Conservation (phyloP, 2,113 vertebrate genomes). For the Mellivora capensis region DNA sequence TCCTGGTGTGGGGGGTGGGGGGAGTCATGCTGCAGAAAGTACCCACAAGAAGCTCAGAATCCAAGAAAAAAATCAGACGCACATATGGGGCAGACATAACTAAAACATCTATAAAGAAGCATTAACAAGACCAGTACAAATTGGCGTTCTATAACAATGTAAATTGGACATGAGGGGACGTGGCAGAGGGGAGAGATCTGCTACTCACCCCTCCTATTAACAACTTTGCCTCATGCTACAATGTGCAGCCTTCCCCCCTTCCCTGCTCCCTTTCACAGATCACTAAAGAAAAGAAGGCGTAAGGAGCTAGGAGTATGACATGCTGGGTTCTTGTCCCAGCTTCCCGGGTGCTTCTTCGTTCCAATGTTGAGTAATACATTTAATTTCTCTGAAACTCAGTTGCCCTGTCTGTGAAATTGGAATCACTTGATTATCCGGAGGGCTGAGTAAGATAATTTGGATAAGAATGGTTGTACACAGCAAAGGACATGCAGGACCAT, state of each 20-base stretch:
- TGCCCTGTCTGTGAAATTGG: not conserved
- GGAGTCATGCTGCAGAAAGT: not conserved
- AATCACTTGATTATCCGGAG: not conserved
- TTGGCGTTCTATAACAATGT: not conserved
- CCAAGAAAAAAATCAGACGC: not conserved
- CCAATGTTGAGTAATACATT: not conserved
- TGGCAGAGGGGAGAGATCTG: not conserved
- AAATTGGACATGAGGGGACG: not conserved
- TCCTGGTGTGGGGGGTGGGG: not conserved
- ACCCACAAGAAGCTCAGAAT: not conserved
- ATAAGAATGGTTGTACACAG: not conserved
- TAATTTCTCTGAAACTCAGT: not conserved
- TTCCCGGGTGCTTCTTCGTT: not conserved
- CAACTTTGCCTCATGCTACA: not conserved
- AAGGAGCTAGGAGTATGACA: not conserved
- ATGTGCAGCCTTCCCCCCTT: not conserved
- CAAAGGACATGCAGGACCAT: not conserved
- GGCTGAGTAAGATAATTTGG: not conserved
- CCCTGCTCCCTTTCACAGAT: not conserved
- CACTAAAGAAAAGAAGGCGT: not conserved
- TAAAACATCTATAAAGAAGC: slow-evolving; percentile 35
- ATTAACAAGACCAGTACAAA: not conserved
- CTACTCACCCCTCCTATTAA: not conserved
- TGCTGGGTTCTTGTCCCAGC: not conserved
- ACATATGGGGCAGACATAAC: not conserved